A percentile compares a stretch with the other conserved stretches of the same genome.
Evolutionary conservation across 2,113 vertebrate genomes (phyloP).

Genomic region (Rhegmatorhina hoffmannsi): DNA sequence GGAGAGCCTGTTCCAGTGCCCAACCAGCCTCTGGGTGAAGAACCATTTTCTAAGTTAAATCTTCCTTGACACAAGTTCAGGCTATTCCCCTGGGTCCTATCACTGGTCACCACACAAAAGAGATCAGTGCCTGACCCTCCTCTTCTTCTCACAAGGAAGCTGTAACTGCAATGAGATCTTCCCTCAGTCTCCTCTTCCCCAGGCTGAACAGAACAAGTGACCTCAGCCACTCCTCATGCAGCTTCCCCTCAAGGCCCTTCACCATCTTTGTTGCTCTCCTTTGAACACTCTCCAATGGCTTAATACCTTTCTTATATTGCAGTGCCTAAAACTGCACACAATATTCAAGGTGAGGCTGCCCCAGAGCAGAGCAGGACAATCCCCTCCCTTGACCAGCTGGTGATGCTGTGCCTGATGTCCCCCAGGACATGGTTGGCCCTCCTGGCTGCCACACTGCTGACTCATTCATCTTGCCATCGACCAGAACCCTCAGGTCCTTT

Average conservation of each 20-base stretch:
- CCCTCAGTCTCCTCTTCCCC: background rate
- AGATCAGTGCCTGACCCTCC: background rate
- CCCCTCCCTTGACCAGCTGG: background rate
- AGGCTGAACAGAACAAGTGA: background rate
- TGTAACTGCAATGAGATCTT: background rate
- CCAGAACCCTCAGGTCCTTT: background rate
- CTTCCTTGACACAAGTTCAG: background rate
- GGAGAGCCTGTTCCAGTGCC: background rate
- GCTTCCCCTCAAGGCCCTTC: background rate
- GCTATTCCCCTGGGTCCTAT: background rate
- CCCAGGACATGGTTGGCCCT: background rate
- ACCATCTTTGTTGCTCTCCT: background rate
- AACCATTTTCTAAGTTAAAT: background rate
- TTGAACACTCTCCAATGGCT: background rate
- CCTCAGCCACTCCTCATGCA: background rate
- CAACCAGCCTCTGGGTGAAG: background rate
- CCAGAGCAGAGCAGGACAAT: background rate
- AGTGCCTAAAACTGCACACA: background rate
- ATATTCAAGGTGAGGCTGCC: background rate
- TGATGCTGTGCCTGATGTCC: background rate
- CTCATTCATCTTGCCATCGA: background rate
- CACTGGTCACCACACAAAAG: background rate
- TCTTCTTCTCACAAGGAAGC: background rate
- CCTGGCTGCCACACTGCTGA: background rate
- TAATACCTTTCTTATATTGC: background rate